Conservation (phyloP, 2,113 vertebrate species). For the Lepus europaeus region DNA sequence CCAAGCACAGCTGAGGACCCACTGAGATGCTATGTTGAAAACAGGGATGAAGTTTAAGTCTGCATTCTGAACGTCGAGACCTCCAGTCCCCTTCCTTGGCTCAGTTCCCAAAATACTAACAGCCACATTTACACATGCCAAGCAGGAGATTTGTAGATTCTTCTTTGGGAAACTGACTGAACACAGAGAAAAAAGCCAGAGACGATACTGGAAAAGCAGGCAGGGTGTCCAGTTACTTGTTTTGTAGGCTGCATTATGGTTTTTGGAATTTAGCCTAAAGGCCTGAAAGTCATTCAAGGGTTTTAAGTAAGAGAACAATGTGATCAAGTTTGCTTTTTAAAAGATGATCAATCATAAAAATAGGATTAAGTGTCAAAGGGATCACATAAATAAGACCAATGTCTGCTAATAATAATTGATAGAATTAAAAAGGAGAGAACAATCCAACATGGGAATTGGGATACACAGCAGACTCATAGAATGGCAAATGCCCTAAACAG, state of each 20-base stretch:
- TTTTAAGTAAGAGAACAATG: constrained; percentile 34
- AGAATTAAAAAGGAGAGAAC: no score
- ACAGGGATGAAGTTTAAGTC: constrained; percentile 15
- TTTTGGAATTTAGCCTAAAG: neutral
- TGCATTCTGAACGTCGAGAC: constrained; percentile 48
- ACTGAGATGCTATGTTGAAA: constrained; percentile 38
- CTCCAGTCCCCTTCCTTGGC: neutral
- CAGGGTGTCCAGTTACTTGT: neutral
- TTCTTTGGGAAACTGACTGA: constrained; percentile 42
- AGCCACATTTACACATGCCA: constrained; percentile 36
- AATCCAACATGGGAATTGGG: no score
- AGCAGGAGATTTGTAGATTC: constrained; percentile 25
- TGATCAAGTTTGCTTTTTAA: constrained; percentile 31
- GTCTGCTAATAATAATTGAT: no score
- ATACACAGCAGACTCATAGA: no score
- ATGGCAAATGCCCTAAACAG: no score
- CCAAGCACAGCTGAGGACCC: neutral
- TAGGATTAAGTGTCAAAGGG: no score
- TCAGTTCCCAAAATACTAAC: constrained; percentile 36
- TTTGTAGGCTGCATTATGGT: neutral
- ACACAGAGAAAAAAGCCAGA: constrained; percentile 61
- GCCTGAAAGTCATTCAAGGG: neutral
- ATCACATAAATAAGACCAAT: no score
- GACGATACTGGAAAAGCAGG: constrained; percentile 13
- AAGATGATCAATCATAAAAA: no score